Base-by-base conservation (phyloP, 1,140 invertebrate genomes). In the Drosophila subpulchrella region DNA sequence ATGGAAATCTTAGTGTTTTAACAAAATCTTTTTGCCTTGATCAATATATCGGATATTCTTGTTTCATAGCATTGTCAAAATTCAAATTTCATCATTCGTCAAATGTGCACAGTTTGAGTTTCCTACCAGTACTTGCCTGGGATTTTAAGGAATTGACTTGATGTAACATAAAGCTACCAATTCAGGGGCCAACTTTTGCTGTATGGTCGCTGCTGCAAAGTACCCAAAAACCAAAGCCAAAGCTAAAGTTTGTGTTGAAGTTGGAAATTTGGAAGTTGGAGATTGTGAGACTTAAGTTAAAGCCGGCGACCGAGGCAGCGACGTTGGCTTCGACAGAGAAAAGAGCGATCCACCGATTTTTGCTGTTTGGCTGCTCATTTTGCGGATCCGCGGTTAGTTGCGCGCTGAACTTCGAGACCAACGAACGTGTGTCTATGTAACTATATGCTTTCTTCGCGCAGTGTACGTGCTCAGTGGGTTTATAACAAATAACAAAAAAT, bases 391-490 rank as follows among this genome's bases (percentile, higher is more conserved):
- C 67, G 53, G 78, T 73, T 71, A 70, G 62, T 74, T 57, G 78
- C 80, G 78, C 81, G 68, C 62, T 67, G 86, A 78, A 78, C 82
- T 86, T 79, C 61, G 72, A 77, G 80, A 83, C 61, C 54, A 48
- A 58, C 84, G 57, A 84, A 83, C 84, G 83, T 89, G 46, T 59
- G 27, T 44, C 3, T 89, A 39, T 67, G 15, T 20, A 83, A 79
- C 84, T 89, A 39, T 59, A 20, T 34, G 12, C 36, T 30, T 30
- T 24, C 48, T 36, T 36, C 30, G 6, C 15, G 2, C 47, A 82
- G 8, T 91, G 61, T 54, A 13, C 17, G 36, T 48, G 27, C 1
- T 12, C 15, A 36, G 15, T 36, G 50, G 50, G 50, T 17, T 12
- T 36, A 36, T 17, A 10, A 34, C 32, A 36, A 12, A 12, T 11